Conservation (phyloP, 2,113 vertebrate species). For the Notothenia coriiceps region DNA sequence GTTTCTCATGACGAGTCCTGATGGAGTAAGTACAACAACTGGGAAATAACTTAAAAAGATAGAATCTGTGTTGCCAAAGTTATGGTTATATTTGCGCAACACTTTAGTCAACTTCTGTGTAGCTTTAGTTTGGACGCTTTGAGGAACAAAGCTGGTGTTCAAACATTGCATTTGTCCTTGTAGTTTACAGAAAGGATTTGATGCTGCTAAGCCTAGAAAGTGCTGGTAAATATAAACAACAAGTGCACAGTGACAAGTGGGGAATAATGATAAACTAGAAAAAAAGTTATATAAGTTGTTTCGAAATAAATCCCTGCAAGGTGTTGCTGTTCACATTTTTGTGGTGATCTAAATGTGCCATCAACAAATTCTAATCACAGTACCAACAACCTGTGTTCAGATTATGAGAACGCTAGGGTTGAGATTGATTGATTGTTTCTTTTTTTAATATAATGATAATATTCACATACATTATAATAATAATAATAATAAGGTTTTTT, state of each 20-base stretch:
- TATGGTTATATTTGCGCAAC: background rate
- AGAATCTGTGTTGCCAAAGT: background rate
- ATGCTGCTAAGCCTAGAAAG: background rate
- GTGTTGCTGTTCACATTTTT: too few species aligned
- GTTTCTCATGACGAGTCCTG: too few species aligned
- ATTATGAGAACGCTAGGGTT: too few species aligned
- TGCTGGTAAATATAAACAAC: background rate
- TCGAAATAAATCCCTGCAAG: too few species aligned
- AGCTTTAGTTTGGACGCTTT: background rate
- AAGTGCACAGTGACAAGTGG: background rate
- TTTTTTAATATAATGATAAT: too few species aligned
- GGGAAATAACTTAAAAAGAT: background rate
- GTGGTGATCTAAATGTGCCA: too few species aligned
- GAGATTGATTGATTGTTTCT: too few species aligned
- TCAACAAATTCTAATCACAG: too few species aligned
- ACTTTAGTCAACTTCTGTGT: background rate
- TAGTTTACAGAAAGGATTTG: conserved; percentile 19
- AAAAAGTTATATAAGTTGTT: background rate
- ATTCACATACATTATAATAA: too few species aligned
- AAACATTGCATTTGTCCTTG: conserved; percentile 3
- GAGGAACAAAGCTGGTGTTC: background rate
- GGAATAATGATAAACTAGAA: background rate
- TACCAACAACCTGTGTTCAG: too few species aligned
- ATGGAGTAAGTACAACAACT: background rate
- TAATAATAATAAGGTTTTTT: too few species aligned